These are phyloP conservation scores for Metopia argyrocephala DNA, from an alignment of 2,888 invertebrate genomes.

Conservation along the genomic window DNA sequence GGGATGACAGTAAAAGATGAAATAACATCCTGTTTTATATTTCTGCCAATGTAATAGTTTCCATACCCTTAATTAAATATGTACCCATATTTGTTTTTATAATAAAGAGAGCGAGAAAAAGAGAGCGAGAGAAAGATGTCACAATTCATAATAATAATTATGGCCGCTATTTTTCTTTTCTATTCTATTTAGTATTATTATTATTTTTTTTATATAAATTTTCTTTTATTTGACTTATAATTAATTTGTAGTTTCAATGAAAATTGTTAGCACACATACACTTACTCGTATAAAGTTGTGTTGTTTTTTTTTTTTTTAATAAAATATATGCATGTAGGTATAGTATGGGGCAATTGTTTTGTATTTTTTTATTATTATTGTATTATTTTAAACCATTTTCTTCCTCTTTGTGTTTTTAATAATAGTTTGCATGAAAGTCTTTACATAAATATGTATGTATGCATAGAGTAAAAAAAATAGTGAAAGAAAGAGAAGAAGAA, in stretches of 20 bases:
- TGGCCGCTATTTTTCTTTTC: not conserved
- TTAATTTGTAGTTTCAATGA: too few relatives aligned
- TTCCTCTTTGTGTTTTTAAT: slow-evolving; percentile 20
- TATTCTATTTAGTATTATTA: too few relatives aligned
- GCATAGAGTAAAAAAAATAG: not conserved
- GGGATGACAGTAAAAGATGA: too few relatives aligned
- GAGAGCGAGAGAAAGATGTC: too few relatives aligned
- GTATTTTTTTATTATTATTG: not conserved
- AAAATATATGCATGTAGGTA: not conserved
- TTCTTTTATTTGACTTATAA: not conserved
- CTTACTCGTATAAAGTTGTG: too few relatives aligned
- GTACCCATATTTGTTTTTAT: too few relatives aligned
- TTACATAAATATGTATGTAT: too few relatives aligned
- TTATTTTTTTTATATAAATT: not conserved
- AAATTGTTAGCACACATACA: too few relatives aligned
- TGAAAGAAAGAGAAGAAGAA: slow-evolving; percentile 1
- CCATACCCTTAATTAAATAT: too few relatives aligned
- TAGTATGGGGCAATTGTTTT: not conserved
- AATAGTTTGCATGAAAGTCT: slow-evolving; percentile 24
- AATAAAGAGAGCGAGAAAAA: too few relatives aligned
- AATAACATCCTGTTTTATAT: too few relatives aligned
- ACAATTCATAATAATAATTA: not conserved
- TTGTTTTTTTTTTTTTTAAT: not conserved
- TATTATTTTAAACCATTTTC: not conserved
- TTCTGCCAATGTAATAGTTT: too few relatives aligned